Percentiles rank a stretch among this genome's conserved stretches.
These are phyloP conservation scores for Macropis europaea DNA, from an alignment of 2,888 invertebrate genomes.

Conservation along the genomic window DNA sequence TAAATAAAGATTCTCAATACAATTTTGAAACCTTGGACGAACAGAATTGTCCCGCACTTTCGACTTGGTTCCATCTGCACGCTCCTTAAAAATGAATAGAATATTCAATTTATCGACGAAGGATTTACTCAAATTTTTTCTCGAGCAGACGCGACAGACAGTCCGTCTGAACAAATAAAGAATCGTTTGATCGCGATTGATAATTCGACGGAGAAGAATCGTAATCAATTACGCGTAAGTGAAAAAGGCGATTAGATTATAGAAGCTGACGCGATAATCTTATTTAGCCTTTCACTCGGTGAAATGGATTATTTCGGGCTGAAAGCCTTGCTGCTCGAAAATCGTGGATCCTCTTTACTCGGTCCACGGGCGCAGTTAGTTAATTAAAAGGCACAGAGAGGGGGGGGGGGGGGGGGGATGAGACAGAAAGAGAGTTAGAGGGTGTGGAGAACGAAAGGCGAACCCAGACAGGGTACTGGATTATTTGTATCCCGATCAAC, in stretches of 20 bases:
- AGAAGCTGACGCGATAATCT: slow-evolving; percentile 51
- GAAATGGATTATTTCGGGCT: slow-evolving; percentile 56
- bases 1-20: too few relatives aligned
- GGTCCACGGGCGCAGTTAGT: slow-evolving; percentile 55
- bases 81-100: too few relatives aligned
- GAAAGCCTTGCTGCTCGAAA: slow-evolving; percentile 49
- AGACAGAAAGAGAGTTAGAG: background rate
- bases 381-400: slow-evolving; percentile 62
- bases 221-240: slow-evolving; percentile 21
- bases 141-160: too few relatives aligned
- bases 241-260: slow-evolving; percentile 36
- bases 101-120: too few relatives aligned
- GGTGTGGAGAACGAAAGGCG: slow-evolving; percentile 1
- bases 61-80: too few relatives aligned
- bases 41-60: too few relatives aligned
- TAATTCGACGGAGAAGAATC: background rate
- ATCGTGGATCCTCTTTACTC: slow-evolving; percentile 56
- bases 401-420: background rate
- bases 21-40: too few relatives aligned
- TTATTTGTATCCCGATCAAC: slow-evolving; percentile 54
- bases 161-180: too few relatives aligned
- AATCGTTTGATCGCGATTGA: background rate
- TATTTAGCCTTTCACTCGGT: slow-evolving; percentile 43
- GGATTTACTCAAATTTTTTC: too few relatives aligned
- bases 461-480: slow-evolving; percentile 19